phyloP scores from a whole-genome alignment of 2,113 vertebrate species.

The Prolemur simus region DNA sequence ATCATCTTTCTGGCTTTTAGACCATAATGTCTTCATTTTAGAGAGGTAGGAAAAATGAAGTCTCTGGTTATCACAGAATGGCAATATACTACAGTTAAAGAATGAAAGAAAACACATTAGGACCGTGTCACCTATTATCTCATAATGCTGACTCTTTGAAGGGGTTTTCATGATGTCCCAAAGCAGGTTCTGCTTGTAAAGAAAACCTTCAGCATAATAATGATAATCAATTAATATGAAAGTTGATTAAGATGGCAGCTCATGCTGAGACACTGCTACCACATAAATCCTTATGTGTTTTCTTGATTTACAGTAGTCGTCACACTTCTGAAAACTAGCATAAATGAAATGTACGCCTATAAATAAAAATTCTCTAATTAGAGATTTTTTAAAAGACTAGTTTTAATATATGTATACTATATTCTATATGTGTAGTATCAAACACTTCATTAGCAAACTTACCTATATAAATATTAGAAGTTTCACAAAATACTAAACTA shows the following conservation, averaged over 20 bases:
- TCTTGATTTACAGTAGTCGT: background rate
- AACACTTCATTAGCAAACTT: background rate
- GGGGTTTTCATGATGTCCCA: background rate
- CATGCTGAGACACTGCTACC: background rate
- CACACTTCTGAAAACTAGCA: constrained; percentile 39
- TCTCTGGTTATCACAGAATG: background rate
- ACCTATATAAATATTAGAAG: background rate
- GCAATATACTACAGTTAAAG: background rate
- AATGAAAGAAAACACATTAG: background rate
- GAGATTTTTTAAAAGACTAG: background rate
- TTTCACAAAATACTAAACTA: constrained; percentile 13
- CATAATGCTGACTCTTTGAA: background rate
- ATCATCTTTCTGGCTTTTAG: constrained; percentile 24
- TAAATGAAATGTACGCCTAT: constrained; percentile 12
- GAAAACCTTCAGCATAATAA: constrained; percentile 22
- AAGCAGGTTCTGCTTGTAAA: constrained; percentile 24
- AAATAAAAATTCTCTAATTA: background rate
- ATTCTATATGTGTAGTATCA: background rate
- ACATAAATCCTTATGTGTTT: constrained; percentile 28
- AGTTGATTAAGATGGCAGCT: background rate
- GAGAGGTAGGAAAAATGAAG: constrained; percentile 9
- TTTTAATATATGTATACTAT: background rate
- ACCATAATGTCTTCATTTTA: constrained; percentile 30
- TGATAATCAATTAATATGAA: background rate
- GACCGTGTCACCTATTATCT: background rate